These are phyloP conservation scores for Corticium candelabrum DNA, from an alignment of 37 sponge, comb jelly and placozoan species.

Conservation along the genomic window DNA sequence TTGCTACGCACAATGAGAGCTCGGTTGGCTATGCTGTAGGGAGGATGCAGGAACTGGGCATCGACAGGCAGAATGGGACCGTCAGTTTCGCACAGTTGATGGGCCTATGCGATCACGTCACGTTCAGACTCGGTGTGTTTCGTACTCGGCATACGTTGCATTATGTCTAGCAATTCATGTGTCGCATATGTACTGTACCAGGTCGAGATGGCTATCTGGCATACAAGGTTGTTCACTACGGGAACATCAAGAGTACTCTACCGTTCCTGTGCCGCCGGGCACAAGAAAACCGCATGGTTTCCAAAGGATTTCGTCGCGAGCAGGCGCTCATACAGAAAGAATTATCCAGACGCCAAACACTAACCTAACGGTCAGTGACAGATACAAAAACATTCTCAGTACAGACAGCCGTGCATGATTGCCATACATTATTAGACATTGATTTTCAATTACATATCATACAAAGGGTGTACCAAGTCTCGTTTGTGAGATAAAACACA, in stretches of 20 bases:
- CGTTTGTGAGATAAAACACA: no score
- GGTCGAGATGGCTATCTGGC: neutral
- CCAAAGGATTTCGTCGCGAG: neutral
- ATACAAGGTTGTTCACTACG: neutral
- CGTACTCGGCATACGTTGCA: no score
- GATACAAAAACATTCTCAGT: no score
- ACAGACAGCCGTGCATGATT: no score
- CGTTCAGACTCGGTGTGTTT: conserved; percentile 64
- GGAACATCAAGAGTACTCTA: neutral
- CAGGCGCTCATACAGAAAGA: neutral
- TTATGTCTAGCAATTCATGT: no score
- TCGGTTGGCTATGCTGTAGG: conserved; percentile 35
- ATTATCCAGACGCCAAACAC: neutral
- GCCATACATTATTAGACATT: no score
- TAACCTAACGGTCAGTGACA: no score
- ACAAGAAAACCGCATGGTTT: neutral
- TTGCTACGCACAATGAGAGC: conserved; percentile 63
- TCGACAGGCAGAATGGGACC: conserved; percentile 23
- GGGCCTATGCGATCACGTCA: conserved; percentile 79
- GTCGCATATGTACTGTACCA: no score
- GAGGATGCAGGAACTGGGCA: conserved; percentile 30
- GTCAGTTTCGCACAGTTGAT: conserved; percentile 81
- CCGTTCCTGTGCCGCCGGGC: neutral
- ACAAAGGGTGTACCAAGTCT: no score
- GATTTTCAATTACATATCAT: no score